Base-by-base conservation (phyloP, 2,888 invertebrate species). In the Protodeltote pygarga region DNA sequence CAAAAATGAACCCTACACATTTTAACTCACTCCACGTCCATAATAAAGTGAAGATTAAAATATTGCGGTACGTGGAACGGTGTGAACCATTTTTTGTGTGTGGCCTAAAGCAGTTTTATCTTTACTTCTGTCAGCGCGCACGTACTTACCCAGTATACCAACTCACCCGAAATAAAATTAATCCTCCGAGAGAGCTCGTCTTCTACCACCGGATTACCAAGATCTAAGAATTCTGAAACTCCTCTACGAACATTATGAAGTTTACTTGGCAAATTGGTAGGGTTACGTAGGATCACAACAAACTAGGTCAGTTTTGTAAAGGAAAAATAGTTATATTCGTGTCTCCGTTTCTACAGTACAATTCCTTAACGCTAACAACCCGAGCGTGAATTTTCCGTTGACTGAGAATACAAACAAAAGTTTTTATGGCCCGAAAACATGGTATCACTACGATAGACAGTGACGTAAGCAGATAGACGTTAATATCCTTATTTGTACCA, bases 121-220 rank as follows among this genome's bases (percentile, higher is more conserved):
- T 67, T 42, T 35, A 15, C 39, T 57, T 52, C 32, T 57, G 63
- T 62, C 61, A 68, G 64, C 64, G 45, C 38, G 41, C 64, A 42
- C 64, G 59, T 42, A 44, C 45, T n/a, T n/a, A 28, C 28, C 24
- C 21, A 15, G n/a, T n/a, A n/a, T n/a, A 20, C 37, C 37, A 61
- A 17, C 37, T 50, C 46, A 46, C 44, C 40, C 38, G 27, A 53
- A 65, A 63, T 70, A 62, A 66, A 62, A 68, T 68, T 67, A 71
- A 71, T 71, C 65, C 68, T 41, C 11, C 0, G 37, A 23, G 50
- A 46, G 33, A 27, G 16, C 19, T 13, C 16, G 19, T 37, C 40
- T 42, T 34, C 11, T 9, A 6, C 10, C 20, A 3, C 3, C 21
- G 57, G 59, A 62, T 62, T 62, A 62, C 44, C 25, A 28, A 16